These are phyloP conservation scores for Piezodorus guildinii DNA, from an alignment of 1,140 invertebrate genomes.

Conservation along the genomic window DNA sequence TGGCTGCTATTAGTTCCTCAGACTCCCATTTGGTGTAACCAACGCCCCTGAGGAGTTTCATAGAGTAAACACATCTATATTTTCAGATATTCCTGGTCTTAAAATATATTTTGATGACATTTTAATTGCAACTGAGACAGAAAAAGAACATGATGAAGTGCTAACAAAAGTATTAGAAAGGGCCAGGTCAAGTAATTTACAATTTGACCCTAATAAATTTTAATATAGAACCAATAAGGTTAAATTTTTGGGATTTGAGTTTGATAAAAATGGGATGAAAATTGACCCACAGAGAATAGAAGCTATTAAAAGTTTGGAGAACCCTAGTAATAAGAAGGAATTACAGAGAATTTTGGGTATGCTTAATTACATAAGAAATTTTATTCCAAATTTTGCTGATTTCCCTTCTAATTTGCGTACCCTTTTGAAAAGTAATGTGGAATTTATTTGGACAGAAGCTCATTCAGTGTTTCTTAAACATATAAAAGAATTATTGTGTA, in stretches of 20 bases:
- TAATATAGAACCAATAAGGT: constrained; percentile 29
- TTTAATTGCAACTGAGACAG: constrained; percentile 28
- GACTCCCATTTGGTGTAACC: constrained; percentile 33
- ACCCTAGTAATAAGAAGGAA: no score
- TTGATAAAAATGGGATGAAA: constrained; percentile 24
- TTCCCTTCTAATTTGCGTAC: constrained; percentile 26
- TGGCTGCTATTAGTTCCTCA: constrained; percentile 25
- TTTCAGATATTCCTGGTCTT: constrained; percentile 29
- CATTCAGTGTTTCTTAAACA: constrained; percentile 27
- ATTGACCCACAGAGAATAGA: background rate
- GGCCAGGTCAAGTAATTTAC: constrained; percentile 28
- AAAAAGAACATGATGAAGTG: constrained; percentile 31
- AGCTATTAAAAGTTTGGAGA: no score
- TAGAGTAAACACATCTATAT: constrained; percentile 22
- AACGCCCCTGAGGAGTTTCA: constrained; percentile 31
- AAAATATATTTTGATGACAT: constrained; percentile 31
- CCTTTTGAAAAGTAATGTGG: constrained; percentile 28
- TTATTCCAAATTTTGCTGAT: background rate
- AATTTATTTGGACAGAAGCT: constrained; percentile 27
- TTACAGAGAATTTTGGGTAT: constrained; percentile 33
- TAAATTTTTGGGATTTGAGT: constrained; percentile 31
- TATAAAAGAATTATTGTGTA: constrained; percentile 28
- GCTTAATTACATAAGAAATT: constrained; percentile 9
- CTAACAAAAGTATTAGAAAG: constrained; percentile 31
- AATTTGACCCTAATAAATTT: constrained; percentile 32